Percentiles rank a stretch among this genome's conserved stretches.
Conservation (phyloP, 1,140 invertebrate species). For the Plodia interpunctella region DNA sequence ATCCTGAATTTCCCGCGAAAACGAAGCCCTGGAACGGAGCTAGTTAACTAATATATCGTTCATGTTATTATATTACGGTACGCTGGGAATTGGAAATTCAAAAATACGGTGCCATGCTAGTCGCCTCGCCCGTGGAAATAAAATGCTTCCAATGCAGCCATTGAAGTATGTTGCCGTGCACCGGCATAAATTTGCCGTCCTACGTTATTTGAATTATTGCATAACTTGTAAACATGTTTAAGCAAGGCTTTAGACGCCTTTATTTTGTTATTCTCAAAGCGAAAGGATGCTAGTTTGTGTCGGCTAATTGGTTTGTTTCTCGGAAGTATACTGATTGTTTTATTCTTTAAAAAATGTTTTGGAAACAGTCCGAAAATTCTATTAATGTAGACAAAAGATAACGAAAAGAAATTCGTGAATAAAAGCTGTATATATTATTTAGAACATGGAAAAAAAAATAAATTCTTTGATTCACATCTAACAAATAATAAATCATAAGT, state of each 20-base stretch:
- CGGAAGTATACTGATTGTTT: not conserved
- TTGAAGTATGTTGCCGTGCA: conserved; percentile 69
- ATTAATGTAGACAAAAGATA: not conserved
- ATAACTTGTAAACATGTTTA: conserved; percentile 71
- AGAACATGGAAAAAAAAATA: too few species aligned
- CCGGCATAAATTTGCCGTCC: conserved; percentile 67
- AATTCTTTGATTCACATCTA: too few species aligned
- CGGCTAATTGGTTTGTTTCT: conserved; percentile 1
- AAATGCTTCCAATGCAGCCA: conserved; percentile 70
- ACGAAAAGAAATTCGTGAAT: not conserved
- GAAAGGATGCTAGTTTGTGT: conserved; percentile 10
- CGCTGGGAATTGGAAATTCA: conserved; percentile 15
- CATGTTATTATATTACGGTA: not conserved
- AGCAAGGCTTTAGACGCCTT: conserved; percentile 5
- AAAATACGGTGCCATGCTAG: conserved; percentile 32
- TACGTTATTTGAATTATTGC: conserved; percentile 71
- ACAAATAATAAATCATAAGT: too few species aligned
- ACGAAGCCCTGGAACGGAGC: too few species aligned
- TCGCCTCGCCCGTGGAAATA: conserved; percentile 52
- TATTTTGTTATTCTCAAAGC: not conserved
- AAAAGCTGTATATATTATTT: too few species aligned
- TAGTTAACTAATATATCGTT: not conserved
- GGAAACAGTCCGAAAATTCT: too few species aligned
- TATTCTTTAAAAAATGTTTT: not conserved
- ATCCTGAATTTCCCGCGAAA: too few species aligned